phyloP scores from a whole-genome alignment of 2,797 vertebrate species.

The Danionella dracula region DNA sequence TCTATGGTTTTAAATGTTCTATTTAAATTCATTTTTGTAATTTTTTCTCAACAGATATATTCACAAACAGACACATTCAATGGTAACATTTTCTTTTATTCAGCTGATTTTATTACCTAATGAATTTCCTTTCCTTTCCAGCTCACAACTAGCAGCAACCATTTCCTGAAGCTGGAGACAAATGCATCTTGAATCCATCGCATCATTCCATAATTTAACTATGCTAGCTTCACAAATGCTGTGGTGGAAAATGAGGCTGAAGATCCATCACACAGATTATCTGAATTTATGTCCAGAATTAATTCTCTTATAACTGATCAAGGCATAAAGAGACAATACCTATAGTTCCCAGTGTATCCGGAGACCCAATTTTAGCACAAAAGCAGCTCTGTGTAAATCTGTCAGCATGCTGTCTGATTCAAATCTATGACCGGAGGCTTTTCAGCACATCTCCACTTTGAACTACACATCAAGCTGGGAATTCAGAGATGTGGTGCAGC shows the following conservation, averaged over 20 bases:
- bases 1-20: too few relatives aligned
- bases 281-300: constrained; percentile 10
- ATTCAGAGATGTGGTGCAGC: neutral
- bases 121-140: too few relatives aligned
- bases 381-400: constrained; percentile 27
- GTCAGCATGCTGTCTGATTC: constrained; percentile 3
- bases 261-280: constrained; percentile 11
- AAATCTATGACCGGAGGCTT: constrained; percentile 18
- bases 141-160: too few relatives aligned
- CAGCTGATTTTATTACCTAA: too few relatives aligned
- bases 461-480: neutral
- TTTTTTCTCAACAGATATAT: too few relatives aligned
- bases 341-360: constrained; percentile 17
- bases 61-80: too few relatives aligned
- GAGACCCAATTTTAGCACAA: constrained; percentile 31
- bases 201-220: too few relatives aligned
- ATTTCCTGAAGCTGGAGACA: too few relatives aligned
- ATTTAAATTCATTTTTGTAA: too few relatives aligned
- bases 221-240: neutral
- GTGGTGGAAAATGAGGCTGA: neutral
- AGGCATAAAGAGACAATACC: constrained; percentile 11
- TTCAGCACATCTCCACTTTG: constrained; percentile 6
- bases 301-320: constrained; percentile 11
- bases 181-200: too few relatives aligned
- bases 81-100: too few relatives aligned